These are phyloP conservation scores for Aphidoletes aphidimyza DNA, from an alignment of 2,888 invertebrate genomes.

Conservation along the genomic window DNA sequence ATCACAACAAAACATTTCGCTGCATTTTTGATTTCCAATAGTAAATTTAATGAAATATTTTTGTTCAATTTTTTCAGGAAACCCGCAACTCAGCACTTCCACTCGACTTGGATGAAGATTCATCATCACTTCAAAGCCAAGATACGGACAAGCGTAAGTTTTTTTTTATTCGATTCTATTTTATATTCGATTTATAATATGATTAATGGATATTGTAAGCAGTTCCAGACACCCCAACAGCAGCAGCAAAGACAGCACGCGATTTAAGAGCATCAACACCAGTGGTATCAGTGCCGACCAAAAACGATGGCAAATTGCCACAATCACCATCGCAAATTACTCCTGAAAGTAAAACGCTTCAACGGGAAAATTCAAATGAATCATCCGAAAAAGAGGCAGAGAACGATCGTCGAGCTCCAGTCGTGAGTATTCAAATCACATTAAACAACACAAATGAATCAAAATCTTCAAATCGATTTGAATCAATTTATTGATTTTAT, in stretches of 20 bases:
- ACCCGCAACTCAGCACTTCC: constrained; percentile 89
- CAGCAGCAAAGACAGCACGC: constrained; percentile 63
- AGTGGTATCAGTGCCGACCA: neutral
- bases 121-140: constrained; percentile 83
- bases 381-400: constrained; percentile 53
- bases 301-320: constrained; percentile 36
- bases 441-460: too few species aligned
- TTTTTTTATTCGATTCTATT: constrained; percentile 54
- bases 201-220: neutral
- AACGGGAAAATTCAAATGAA: constrained; percentile 54
- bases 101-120: constrained; percentile 92
- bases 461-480: neutral
- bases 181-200: neutral
- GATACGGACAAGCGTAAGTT: constrained; percentile 78
- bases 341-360: constrained; percentile 24
- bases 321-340: neutral
- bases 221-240: constrained; percentile 67
- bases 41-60: neutral
- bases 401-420: constrained; percentile 24
- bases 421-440: constrained; percentile 55
- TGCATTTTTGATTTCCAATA: neutral
- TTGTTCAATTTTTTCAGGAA: constrained; percentile 72
- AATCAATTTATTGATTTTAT: neutral
- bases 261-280: constrained; percentile 65
- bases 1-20: neutral